phyloP scores from a whole-genome alignment of 2,797 vertebrate genomes.

The Salmo trutta region DNA sequence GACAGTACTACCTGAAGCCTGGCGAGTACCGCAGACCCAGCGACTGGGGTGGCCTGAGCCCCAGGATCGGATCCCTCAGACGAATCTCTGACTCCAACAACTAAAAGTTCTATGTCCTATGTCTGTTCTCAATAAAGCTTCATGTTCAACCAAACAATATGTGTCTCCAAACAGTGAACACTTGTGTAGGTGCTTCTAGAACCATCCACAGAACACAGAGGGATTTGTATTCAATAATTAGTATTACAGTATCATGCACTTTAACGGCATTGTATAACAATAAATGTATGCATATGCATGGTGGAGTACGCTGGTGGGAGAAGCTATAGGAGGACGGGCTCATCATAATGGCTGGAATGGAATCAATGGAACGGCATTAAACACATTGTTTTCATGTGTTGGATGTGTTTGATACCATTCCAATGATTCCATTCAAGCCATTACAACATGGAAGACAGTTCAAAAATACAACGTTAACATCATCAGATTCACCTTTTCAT shows the following conservation, averaged over 20 bases:
- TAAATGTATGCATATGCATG: not conserved
- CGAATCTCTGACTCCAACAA: conserved; percentile 65
- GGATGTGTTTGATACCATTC: too few relatives aligned
- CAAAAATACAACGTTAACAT: too few relatives aligned
- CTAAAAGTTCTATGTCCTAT: conserved; percentile 22
- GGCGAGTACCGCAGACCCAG: conserved; percentile 62
- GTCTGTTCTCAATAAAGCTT: conserved; percentile 59
- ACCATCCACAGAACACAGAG: not conserved
- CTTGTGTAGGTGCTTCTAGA: not conserved
- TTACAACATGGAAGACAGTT: too few relatives aligned
- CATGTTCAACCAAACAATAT: conserved; percentile 23
- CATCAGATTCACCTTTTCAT: not conserved
- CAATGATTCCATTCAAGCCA: too few relatives aligned
- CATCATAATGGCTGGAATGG: too few relatives aligned
- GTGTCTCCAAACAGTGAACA: not conserved
- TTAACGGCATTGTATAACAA: not conserved
- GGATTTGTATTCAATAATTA: not conserved
- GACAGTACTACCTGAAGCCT: conserved; percentile 64
- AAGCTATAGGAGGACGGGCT: too few relatives aligned
- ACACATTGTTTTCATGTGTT: too few relatives aligned
- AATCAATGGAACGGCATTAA: too few relatives aligned
- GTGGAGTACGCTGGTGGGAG: too few relatives aligned
- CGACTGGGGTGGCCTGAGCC: conserved; percentile 61
- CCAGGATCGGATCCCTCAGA: conserved; percentile 59
- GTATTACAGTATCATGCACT: not conserved